A percentile compares a stretch with the other conserved stretches of the same genome.
Evolutionary conservation across 2,888 invertebrate species (phyloP).

Genomic region (Drosophila cracens): DNA sequence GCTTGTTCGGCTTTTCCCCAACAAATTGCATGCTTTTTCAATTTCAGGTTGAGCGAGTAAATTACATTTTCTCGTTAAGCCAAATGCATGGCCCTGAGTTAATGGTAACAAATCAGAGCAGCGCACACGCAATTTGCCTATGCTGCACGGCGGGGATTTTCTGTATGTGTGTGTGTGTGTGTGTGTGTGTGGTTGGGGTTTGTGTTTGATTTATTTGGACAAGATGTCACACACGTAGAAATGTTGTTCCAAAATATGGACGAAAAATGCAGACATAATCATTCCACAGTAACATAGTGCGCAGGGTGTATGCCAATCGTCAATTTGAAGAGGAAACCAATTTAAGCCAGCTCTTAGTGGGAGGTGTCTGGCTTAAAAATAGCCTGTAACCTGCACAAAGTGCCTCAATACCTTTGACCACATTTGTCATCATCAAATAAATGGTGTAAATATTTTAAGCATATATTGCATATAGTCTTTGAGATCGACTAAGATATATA

Average conservation of each 20-base stretch:
- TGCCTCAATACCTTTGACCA: not conserved
- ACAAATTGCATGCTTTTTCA: slow-evolving; percentile 63
- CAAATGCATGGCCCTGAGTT: slow-evolving; percentile 26
- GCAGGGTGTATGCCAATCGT: slow-evolving; percentile 60
- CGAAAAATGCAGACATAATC: slow-evolving; percentile 64
- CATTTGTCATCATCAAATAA: not conserved
- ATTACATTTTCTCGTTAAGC: slow-evolving; percentile 44
- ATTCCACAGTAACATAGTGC: slow-evolving; percentile 40
- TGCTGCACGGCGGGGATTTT: not conserved
- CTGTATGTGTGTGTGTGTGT: not conserved
- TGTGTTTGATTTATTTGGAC: slow-evolving; percentile 67
- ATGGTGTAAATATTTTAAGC: not conserved
- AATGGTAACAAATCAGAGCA: slow-evolving; percentile 60
- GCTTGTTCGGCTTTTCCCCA: slow-evolving; percentile 5
- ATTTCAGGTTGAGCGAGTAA: slow-evolving; percentile 55
- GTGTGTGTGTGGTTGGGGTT: not conserved
- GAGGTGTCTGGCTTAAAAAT: not conserved
- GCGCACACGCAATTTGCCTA: slow-evolving; percentile 43
- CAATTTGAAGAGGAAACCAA: slow-evolving; percentile 58
- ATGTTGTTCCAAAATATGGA: slow-evolving; percentile 60
- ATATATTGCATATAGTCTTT: not conserved
- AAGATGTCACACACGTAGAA: slow-evolving; percentile 72
- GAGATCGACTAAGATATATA: not conserved
- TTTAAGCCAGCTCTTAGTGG: slow-evolving; percentile 2
- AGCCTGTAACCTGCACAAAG: not conserved